Percentiles rank a stretch among this genome's conserved stretches.
Evolutionary conservation across 2,888 invertebrate genomes (phyloP).

Genomic region (Eudasyphora cyanicolor): DNA sequence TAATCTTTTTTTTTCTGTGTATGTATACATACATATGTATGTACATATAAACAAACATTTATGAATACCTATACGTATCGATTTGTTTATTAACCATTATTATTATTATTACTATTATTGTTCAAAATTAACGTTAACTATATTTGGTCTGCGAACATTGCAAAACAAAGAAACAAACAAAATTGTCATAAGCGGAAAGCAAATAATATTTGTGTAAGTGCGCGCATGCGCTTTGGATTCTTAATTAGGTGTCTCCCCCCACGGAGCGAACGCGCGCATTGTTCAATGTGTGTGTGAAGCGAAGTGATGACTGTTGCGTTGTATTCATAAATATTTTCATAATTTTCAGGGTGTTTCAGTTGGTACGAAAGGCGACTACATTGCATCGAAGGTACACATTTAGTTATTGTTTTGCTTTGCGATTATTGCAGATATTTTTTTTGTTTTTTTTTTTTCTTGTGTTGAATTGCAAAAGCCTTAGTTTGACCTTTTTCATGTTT

Average conservation of each 20-base stretch:
- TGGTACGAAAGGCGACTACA: too few species aligned
- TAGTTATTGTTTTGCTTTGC: constrained; percentile 12
- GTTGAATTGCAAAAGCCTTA: not conserved
- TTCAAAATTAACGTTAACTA: constrained; percentile 37
- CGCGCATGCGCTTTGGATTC: constrained; percentile 51
- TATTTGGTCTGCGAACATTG: constrained; percentile 40
- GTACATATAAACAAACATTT: constrained; percentile 17
- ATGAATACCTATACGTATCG: not conserved
- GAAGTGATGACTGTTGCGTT: too few species aligned
- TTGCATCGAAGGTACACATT: not conserved
- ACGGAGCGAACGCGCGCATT: too few species aligned
- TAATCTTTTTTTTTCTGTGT: too few species aligned
- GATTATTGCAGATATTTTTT: constrained; percentile 25
- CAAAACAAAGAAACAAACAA: constrained; percentile 50
- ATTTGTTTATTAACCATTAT: not conserved
- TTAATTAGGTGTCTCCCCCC: constrained; percentile 47
- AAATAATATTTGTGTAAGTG: constrained; percentile 18
- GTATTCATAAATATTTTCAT: too few species aligned
- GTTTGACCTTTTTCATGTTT: not conserved
- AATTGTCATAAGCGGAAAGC: constrained; percentile 17
- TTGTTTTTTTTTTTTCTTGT: not conserved
- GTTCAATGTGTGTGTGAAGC: too few species aligned
- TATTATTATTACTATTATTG: constrained; percentile 39
- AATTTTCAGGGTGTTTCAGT: too few species aligned
- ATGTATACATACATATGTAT: not conserved